Evolutionary conservation across 2,113 vertebrate species (phyloP), one percentile per base, ranked within the genome.

Genomic region (Chlorodrepanis virens): DNA sequence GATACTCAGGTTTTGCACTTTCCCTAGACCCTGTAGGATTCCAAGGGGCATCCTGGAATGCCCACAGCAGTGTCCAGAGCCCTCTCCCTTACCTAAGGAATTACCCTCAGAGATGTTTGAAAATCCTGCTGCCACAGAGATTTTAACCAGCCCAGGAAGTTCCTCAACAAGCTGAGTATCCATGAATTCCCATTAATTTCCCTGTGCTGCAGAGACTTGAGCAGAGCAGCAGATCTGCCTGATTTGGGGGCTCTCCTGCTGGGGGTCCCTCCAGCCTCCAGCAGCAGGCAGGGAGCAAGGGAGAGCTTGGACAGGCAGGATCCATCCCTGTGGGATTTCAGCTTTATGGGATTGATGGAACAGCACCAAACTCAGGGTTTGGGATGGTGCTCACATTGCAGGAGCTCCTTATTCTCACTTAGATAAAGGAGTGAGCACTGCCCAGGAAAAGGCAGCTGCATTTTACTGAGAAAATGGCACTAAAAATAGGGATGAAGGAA

Each of bases 391-490:
- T 42, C 21, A 1, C 19, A 3, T 10, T 1, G 3, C 42, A 40
- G 40, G 31, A 86, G 2, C 17, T 57, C 71, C 27, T 33, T 12
- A 1, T 70, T 45, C 42, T 25, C 78, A 6, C 2, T 2, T 17
- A 6, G 12, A 19, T 23, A 31, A 35, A 5, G 9, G 17, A 35
- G 21, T 0, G 4, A 68, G 29, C 29, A 1, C n/a, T 28, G 17
- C 42, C n/a, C 27, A 59, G 75, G 42, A 14, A 50, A 39, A 35
- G 14, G 25, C 2, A 4, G 29, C 21, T 5, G 54, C 4, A 1
- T n/a, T 85, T 65, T 6, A 44, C 24, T 3, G n/a, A 27, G 83
- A 65, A 94, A 56, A 72, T 1, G 11, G 9, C 18, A 28, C 37
- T 50, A 13, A 65, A 69, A 33, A 2, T 2, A 31, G 2, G 21